Conservation (phyloP, 1,140 invertebrate species). For the Octopus sinensis region DNA sequence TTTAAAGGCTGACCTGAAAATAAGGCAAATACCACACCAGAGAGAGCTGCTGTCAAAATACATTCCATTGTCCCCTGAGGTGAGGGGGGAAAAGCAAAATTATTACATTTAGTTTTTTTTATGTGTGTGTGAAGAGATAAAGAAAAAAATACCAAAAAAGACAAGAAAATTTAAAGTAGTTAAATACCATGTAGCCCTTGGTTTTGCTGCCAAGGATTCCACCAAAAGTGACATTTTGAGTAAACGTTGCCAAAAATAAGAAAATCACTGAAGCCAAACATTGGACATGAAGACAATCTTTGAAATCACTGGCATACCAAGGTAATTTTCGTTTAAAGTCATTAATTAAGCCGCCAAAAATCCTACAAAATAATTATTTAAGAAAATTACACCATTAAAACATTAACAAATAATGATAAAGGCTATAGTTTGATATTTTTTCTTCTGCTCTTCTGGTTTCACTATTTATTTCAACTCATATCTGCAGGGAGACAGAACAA, state of each 20-base stretch:
- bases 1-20: conserved; percentile 98
- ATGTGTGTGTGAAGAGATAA: too few species aligned
- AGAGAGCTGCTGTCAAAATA: conserved; percentile 91
- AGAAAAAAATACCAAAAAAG: too few species aligned
- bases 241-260: conserved; percentile 95
- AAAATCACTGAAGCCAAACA: conserved; percentile 96
- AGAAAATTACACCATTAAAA: too few species aligned
- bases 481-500: too few species aligned
- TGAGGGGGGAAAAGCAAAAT: not conserved
- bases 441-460: too few species aligned
- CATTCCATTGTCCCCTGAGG: conserved; percentile 90
- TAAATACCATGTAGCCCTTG: conserved; percentile 80
- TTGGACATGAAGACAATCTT: conserved; percentile 87
- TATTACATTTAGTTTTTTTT: too few species aligned
- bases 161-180: too few species aligned
- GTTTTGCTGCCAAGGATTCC: conserved; percentile 92
- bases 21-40: conserved; percentile 91
- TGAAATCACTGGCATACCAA: conserved; percentile 69
- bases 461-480: too few species aligned
- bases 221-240: conserved; percentile 95
- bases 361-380: conserved; percentile 46
- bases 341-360: conserved; percentile 82
- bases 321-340: conserved; percentile 90
- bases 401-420: too few species aligned
- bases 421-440: too few species aligned